Base-by-base conservation (phyloP, 2,113 vertebrate species). In the Hypocryptadius cinnamomeus region DNA sequence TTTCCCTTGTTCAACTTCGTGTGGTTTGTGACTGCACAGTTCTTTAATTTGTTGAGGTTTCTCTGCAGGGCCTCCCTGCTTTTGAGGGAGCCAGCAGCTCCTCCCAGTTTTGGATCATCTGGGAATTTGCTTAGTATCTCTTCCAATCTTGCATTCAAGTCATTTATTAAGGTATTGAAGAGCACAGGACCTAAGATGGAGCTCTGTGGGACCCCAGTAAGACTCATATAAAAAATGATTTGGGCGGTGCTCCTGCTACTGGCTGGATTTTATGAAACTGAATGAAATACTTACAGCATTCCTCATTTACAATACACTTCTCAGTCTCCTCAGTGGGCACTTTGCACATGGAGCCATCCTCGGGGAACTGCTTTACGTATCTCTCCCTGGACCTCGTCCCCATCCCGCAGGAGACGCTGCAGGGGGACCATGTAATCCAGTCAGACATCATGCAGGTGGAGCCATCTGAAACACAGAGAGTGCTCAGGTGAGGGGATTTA, bases 361-460 rank as follows among this genome's bases (percentile, higher is more conserved):
- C 99, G 0, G 99, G 99, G 93, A 99, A 99, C 87, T 99, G 99
- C 86, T 99, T 99, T 25, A 99, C 99, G 0, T 99, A 99, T 94
- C 99, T 98, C 91, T 99, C 99, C 61, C 99, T 97, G 65, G 99
- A 99, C 10, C 98, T 98, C 25, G 98, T 97, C 22, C 99, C 99
- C 92, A 97, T 96, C 9, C 99, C 99, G 6, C 99, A 99, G 48
- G 99, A 98, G 72, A 98, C 80, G 25, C 98, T 99, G 87, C 99
- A 99, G 6, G 99, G 98, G 30, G 99, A 99, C 99, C 99, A 99
- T 3, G 98, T 98, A 97, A 99, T 99, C 99, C 99, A 99, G 95
- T 99, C 99, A 27, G 99, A 99, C 99, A 99, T 99, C 98, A 99
- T 99, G 89, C 99, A 99, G 54, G 99, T 99, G 87, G 99, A 99